Conservation (phyloP, 2,113 vertebrate species). For the Hystrix cristata region DNA sequence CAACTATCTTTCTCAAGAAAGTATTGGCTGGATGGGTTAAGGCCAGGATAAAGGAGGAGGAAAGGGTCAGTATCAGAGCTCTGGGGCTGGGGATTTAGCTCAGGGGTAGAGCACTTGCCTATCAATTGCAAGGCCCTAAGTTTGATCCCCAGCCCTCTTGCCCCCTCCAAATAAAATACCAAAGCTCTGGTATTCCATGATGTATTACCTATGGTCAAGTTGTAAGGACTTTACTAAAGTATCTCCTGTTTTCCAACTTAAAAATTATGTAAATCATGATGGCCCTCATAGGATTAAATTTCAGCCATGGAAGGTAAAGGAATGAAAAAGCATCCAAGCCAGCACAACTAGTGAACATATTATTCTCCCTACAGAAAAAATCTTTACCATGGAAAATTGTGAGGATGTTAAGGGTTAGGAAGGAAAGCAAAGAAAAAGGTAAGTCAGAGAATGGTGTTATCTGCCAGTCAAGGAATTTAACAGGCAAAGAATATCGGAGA, state of each 20-base stretch:
- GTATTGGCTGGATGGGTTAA: background rate
- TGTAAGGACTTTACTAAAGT: background rate
- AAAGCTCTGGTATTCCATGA: background rate
- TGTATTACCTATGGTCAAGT: background rate
- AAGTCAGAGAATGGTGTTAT: background rate
- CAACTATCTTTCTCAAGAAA: background rate
- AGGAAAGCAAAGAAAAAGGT: background rate
- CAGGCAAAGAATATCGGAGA: background rate
- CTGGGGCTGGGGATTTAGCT: no score
- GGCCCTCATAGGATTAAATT: background rate
- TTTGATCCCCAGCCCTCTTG: no score
- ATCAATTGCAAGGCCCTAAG: no score
- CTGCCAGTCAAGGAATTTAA: background rate
- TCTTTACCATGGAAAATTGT: background rate
- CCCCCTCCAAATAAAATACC: no score
- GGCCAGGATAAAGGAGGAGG: background rate
- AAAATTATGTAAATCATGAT: constrained; percentile 40
- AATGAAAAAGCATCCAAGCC: background rate
- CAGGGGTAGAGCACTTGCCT: no score
- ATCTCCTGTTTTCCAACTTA: background rate
- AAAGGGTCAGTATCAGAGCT: background rate
- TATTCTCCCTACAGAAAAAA: background rate
- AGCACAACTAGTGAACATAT: background rate
- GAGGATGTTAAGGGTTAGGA: background rate
- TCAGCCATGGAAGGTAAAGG: background rate